Base-by-base conservation (phyloP, 1,140 invertebrate species). In the Tetramorium simillimum region DNA sequence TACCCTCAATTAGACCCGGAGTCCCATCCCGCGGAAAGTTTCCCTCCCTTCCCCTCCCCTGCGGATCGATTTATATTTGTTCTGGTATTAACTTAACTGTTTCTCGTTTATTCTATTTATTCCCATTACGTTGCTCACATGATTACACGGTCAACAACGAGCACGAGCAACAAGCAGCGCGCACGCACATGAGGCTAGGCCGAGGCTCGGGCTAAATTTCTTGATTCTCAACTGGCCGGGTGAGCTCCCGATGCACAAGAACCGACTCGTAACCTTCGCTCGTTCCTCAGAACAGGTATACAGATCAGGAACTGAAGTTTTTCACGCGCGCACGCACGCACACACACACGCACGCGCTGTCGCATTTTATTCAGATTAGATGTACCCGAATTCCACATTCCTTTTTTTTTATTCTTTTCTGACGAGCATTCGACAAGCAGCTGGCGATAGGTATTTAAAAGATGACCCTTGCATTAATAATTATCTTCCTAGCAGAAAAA, bases 51-150 rank as follows among this genome's bases (percentile, higher is more conserved):
- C 28, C 2, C 28, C 28, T 2, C 28, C 3, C 33, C 28, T 37
- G 49, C 14, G 24, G 14, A 70, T 58, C 37, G 37, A 73, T 82
- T 58, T 73, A 72, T 46, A 33, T 60, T 73, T 60, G 24, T 60
- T 82, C 18, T 73, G 3, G 14, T 46, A 72, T 82, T 58, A 82
- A 46, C 46, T 6, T 80, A 67, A 78, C 58, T 70, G 63, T 70
- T 82, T 72, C 37, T 82, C 21, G 33, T 70, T 65, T 40, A 67
- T 67, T 43, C n/a, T 53, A 72, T 28, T 49, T 69, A 69, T 28
- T 69, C 65, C 28, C 40, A 43, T 69, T 69, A 69, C 5, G 1
- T 14, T 49, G 65, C 21, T 69, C 65, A 49, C 65, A 16, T 28
- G 65, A 49, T 69, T 69, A 69, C 14, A 40, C 73, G 37, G 33